phyloP scores from a whole-genome alignment of 2,888 invertebrate genomes.

The Gonocerus acuteangulatus region DNA sequence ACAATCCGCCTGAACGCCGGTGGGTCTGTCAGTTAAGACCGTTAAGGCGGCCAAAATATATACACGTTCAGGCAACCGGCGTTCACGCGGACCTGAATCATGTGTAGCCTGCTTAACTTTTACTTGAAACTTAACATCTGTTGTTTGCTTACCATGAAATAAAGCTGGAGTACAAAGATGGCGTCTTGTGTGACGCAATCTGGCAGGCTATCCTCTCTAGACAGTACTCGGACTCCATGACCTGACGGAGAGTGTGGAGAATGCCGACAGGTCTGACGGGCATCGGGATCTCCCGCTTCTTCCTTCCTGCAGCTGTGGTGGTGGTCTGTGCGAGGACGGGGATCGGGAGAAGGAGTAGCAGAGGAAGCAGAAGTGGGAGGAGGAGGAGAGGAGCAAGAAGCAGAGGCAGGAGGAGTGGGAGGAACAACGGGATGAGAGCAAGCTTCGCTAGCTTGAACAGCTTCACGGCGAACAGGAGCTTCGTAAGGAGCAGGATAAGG shows the following conservation, averaged over 20 bases:
- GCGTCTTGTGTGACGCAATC: conserved; percentile 29
- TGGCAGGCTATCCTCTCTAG: conserved; percentile 35
- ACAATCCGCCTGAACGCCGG: too few species aligned
- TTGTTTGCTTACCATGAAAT: conserved; percentile 34
- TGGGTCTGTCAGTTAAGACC: too few species aligned
- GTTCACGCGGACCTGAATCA: too few species aligned
- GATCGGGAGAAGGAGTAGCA: conserved; percentile 32
- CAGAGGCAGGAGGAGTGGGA: conserved; percentile 30
- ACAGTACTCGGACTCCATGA: conserved; percentile 34
- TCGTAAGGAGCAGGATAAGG: conserved; percentile 30
- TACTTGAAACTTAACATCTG: too few species aligned
- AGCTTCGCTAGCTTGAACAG: conserved; percentile 37
- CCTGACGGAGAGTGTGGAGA: conserved; percentile 20
- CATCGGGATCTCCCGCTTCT: not conserved
- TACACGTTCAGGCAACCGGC: too few species aligned
- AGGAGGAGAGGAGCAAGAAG: conserved; percentile 31
- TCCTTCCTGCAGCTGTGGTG: conserved; percentile 2
- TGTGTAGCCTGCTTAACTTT: too few species aligned
- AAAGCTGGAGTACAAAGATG: conserved; percentile 28
- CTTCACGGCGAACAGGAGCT: conserved; percentile 36
- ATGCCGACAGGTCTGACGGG: conserved; percentile 14
- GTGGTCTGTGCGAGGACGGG: conserved; percentile 31
- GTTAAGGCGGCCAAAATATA: too few species aligned
- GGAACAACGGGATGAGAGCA: conserved; percentile 32
- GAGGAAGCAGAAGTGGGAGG: conserved; percentile 33